Evolutionary conservation across 2,113 vertebrate species (phyloP), one percentile per base, ranked within the genome.

Genomic region (Cynopterus brachyotis): DNA sequence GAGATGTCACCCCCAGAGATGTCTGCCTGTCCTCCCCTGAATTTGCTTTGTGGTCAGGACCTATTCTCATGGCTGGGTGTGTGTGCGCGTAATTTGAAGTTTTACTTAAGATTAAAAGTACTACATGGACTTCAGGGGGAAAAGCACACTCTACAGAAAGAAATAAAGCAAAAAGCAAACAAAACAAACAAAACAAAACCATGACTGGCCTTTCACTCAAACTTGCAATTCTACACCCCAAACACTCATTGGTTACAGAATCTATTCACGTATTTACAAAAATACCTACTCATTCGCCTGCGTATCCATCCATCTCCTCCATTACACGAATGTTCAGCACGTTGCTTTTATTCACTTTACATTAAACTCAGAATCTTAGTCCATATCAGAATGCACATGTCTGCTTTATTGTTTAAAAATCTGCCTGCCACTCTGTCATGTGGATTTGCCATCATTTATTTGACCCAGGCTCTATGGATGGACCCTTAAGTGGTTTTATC

Each of bases 321-420:
- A 20, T 35, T 19, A 45, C 60, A 59, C n/a, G 32, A 37, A 20
- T 35, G 3, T 30, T 86, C 59, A 45, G 28, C 45, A 30, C 4
- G 26, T 78, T 45, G 9, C 26, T 73, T 55, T 89, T 16, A 50
- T 37, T 16, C 35, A 42, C 40, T 32, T 37, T 47, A 53, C 0
- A 55, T 10, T 11, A 17, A 12, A 42, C n/a, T 45, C 32, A 37
- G 40, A 57, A 13, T 8, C 15, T 40, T 22, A n/a, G 57, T 28
- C 35, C 53, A 9, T 9, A 45, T 50, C 3, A 9, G 84, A 40
- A 83, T 16, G 12, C 2, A 22, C 0, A 0, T 1, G 22, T 30
- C 22, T n/a, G 20, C 6, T 55, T 64, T 78, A 32, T 37, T 9
- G 26, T 64, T 15, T 55, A 62, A 37, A 75, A 62, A 57, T 42